A percentile compares a stretch with the other conserved stretches of the same genome.
These are phyloP conservation scores for Gobius niger DNA, from an alignment of 2,113 vertebrate genomes.

Conservation along the genomic window DNA sequence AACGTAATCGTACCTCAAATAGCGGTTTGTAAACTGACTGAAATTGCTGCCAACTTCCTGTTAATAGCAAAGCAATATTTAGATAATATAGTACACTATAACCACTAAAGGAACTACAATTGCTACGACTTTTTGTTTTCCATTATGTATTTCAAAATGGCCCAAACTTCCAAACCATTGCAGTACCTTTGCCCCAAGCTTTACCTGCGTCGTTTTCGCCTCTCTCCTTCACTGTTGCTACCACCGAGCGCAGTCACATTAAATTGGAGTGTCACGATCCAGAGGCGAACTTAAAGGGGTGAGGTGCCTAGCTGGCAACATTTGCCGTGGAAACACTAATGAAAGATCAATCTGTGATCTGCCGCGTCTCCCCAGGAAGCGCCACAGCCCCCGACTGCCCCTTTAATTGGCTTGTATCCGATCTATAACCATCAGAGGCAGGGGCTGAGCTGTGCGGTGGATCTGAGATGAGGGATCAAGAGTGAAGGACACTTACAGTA, in stretches of 20 bases:
- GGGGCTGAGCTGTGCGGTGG: slow-evolving; percentile 26
- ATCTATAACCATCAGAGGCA: slow-evolving; percentile 68
- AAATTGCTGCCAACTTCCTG: too few relatives aligned
- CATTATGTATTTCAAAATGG: not conserved
- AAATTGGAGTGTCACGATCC: slow-evolving; percentile 61
- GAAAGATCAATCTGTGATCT: slow-evolving; percentile 75
- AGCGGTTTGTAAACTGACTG: not conserved
- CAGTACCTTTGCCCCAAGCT: not conserved
- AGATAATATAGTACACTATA: not conserved
- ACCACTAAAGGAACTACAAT: not conserved
- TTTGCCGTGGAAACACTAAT: slow-evolving; percentile 58
- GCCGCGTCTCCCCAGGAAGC: slow-evolving; percentile 50
- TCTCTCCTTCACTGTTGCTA: slow-evolving; percentile 21
- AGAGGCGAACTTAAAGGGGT: slow-evolving; percentile 59
- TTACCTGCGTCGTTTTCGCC: not conserved
- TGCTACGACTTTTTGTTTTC: not conserved
- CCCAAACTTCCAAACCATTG: not conserved
- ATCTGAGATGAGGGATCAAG: slow-evolving; percentile 34
- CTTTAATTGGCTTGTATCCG: slow-evolving; percentile 70
- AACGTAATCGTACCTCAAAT: not conserved
- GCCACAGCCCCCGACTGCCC: slow-evolving; percentile 42
- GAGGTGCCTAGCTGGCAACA: slow-evolving; percentile 59
- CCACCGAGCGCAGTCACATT: slow-evolving; percentile 50
- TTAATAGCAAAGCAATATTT: not conserved
- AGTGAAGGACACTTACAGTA: slow-evolving; percentile 10